Evolutionary conservation across 2,113 vertebrate genomes (phyloP), one percentile per base, ranked within the genome.

Genomic region (Ursus arctos): DNA sequence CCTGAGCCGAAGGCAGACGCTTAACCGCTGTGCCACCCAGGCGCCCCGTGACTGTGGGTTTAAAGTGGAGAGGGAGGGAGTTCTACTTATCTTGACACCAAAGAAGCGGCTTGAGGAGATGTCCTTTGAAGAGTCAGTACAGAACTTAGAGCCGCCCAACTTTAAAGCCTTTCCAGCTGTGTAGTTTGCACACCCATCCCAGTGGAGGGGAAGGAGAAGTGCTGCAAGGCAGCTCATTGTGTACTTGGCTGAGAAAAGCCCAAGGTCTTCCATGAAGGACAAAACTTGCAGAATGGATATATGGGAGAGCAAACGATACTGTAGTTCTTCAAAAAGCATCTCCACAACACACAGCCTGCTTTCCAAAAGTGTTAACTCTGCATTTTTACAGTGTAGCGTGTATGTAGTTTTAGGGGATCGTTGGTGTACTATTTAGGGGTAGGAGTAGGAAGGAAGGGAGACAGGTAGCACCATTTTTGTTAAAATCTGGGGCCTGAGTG

Each of bases 361-460:
- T 98, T 98, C 97, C 97, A 53, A 82, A 98, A 98, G 98, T 98
- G 98, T 98, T 98, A 96, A 98, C 92, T 98, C 98, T 95, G 98
- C 98, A 97, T 98, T 99, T 98, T 96, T 98, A 98, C 96, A 72
- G 94, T 71, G 95, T 99, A 99, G 98, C 98, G 98, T 99, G 98
- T 98, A 91, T 98, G 98, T 98, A 98, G 98, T 82, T 97, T 98
- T 98, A 98, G 88, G 95, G 97, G 98, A 76, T 98, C 98, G 96
- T 97, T 98, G 98, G 98, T 98, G 96, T 98, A 97, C 97, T 71
- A 94, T 97, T 97, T 94, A 53, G 49, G 72, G 84, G 93, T 80
- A 97, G 93, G 89, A 88, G 93, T 49, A 88, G 79, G 72, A 51
- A 80, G 31, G 53, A 95, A 97, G 69, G 89, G 86, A 97, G 61